These are phyloP conservation scores for Atlantisia rogersi DNA, from an alignment of 2,113 vertebrate species.

Conservation along the genomic window DNA sequence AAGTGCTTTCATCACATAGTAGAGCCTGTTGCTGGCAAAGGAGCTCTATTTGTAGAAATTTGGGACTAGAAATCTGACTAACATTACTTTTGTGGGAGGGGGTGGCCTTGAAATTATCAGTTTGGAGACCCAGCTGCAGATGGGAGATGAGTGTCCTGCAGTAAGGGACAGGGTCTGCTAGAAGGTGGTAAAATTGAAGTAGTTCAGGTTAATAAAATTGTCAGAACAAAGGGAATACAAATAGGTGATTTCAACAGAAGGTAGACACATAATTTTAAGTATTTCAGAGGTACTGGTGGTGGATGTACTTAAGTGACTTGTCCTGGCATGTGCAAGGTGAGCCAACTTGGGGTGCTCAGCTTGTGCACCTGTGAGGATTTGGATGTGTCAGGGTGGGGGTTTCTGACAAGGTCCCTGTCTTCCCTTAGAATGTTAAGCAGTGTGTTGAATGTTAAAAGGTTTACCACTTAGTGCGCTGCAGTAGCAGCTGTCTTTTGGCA, in stretches of 20 bases:
- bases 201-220: not conserved
- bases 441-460: too few relatives aligned
- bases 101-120: accelerated
- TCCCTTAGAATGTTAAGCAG: not conserved
- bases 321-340: not conserved
- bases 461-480: not conserved
- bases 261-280: accelerated
- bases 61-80: not conserved
- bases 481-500: not conserved
- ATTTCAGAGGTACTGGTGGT: not conserved
- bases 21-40: not conserved
- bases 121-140: not conserved
- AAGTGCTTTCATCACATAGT: not conserved
- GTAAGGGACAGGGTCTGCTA: not conserved
- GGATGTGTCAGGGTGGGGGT: not conserved
- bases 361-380: not conserved
- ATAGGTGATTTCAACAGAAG: not conserved
- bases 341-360: not conserved
- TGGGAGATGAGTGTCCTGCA: not conserved
- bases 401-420: not conserved
- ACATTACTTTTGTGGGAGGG: accelerated
- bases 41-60: not conserved
- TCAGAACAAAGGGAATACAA: not conserved
- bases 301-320: not conserved
- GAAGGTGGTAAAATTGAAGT: not conserved